Evolutionary conservation across 2,113 vertebrate species (phyloP).

Genomic region (Eulemur macaco): DNA sequence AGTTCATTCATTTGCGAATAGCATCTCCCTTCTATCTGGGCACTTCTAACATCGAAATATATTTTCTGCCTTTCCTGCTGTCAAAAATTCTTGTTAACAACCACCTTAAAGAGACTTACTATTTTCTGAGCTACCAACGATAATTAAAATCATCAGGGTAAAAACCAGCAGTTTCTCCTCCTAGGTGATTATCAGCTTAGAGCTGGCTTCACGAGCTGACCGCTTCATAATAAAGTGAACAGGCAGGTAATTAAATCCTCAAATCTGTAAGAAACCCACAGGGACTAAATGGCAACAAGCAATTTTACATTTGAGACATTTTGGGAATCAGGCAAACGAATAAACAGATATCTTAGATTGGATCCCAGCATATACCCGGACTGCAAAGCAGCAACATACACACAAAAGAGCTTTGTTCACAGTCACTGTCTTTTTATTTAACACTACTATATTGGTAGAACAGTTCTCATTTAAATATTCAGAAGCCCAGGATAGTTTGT

Average conservation of each 20-base stretch:
- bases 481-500: conserved; percentile 58
- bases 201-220: background rate
- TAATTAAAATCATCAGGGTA: conserved; percentile 47
- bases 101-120: conserved; percentile 29
- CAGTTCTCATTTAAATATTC: conserved; percentile 56
- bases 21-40: background rate
- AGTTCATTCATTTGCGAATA: background rate
- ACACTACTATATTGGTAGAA: background rate
- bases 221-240: conserved; percentile 6
- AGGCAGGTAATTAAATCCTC: conserved; percentile 37
- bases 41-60: background rate
- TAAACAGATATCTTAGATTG: background rate
- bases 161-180: background rate
- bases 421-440: background rate
- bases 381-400: background rate
- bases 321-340: background rate
- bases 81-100: conserved; percentile 37
- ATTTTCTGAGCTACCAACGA: conserved; percentile 14
- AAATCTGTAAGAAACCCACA: background rate
- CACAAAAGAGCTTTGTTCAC: background rate
- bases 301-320: background rate
- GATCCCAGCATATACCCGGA: background rate
- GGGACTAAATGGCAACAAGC: background rate
- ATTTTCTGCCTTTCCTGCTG: background rate
- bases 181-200: background rate